These are phyloP conservation scores for Todiramphus saurophagus DNA, from an alignment of 2,113 vertebrate species.

Conservation along the genomic window DNA sequence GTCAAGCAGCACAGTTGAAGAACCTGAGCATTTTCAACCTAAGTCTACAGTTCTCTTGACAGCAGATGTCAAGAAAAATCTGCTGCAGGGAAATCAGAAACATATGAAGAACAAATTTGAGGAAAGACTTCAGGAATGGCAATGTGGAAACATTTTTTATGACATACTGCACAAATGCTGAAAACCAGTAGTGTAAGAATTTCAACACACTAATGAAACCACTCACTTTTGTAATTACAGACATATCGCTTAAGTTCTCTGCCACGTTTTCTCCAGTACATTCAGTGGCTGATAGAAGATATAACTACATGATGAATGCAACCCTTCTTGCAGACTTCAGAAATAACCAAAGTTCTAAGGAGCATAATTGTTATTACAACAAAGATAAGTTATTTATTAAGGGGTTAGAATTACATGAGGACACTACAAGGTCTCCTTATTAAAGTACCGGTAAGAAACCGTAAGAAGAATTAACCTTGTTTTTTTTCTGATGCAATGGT, in stretches of 20 bases:
- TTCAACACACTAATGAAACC: not conserved
- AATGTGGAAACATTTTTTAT: not conserved
- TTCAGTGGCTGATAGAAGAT: not conserved
- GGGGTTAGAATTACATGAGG: not conserved
- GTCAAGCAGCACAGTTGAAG: not conserved
- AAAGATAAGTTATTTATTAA: not conserved
- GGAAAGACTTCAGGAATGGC: not conserved
- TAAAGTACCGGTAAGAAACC: not conserved
- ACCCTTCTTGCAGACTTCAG: not conserved
- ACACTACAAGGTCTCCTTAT: not conserved
- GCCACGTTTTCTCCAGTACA: not conserved
- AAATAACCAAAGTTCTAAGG: not conserved
- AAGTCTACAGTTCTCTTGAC: not conserved
- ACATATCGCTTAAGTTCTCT: not conserved
- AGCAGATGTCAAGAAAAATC: conserved; percentile 9
- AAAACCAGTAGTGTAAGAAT: not conserved
- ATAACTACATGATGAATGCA: not conserved
- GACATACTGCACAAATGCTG: not conserved
- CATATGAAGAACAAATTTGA: not conserved
- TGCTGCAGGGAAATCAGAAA: not conserved
- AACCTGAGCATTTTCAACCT: not conserved
- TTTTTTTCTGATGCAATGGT: not conserved
- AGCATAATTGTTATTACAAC: not conserved
- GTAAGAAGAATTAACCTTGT: not conserved
- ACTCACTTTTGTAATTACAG: not conserved